phyloP scores from a whole-genome alignment of 2,113 vertebrate genomes.

The Naja naja region DNA sequence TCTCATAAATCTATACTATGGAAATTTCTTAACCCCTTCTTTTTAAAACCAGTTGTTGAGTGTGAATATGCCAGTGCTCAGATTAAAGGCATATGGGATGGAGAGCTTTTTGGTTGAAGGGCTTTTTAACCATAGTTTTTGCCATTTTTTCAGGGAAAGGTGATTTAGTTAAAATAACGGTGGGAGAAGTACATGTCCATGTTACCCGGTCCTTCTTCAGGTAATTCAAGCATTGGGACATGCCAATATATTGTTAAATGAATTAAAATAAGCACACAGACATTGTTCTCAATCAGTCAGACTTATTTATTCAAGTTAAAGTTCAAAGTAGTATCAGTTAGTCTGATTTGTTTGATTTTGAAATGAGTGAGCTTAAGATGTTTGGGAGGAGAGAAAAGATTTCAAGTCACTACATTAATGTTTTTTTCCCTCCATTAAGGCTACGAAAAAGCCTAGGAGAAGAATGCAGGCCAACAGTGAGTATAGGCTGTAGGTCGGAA shows the following conservation, averaged over 20 bases:
- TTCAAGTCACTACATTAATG: neutral
- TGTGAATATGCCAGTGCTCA: neutral
- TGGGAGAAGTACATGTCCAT: neutral
- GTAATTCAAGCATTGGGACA: neutral
- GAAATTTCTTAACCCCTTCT: neutral
- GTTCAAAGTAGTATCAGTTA: neutral
- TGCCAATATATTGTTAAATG: neutral
- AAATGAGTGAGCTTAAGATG: neutral
- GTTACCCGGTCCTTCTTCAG: neutral
- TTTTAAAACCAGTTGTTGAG: neutral
- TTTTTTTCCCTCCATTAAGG: neutral
- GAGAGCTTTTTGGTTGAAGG: neutral
- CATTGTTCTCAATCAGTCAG: neutral
- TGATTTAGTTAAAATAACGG: neutral
- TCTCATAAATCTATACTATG: neutral
- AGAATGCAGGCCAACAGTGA: conserved; percentile 60
- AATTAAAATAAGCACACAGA: neutral
- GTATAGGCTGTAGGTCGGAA: conserved; percentile 39
- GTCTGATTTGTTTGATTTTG: neutral
- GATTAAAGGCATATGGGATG: neutral
- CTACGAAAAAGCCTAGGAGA: conserved; percentile 10
- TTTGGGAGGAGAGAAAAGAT: neutral
- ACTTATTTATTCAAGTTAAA: neutral
- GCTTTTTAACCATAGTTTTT: neutral
- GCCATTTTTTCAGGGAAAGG: neutral